A percentile compares a stretch with the other conserved stretches of the same genome.
Evolutionary conservation across 2,888 invertebrate species (phyloP).

Genomic region (Ditula angustiorana): DNA sequence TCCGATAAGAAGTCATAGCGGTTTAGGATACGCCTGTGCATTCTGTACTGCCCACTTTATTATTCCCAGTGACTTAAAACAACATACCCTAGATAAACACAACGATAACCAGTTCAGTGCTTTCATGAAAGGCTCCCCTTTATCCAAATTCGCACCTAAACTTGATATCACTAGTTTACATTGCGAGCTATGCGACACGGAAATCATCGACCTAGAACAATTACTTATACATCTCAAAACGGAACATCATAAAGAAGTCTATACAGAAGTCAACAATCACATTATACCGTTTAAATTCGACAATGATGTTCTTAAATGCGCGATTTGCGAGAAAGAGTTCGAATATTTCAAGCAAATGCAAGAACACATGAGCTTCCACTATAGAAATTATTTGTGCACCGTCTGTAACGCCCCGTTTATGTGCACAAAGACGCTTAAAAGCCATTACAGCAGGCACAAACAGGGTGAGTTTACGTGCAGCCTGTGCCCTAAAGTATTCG

Average conservation of each 20-base stretch:
- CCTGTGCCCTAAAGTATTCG: slow-evolving; percentile 17
- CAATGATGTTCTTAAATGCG: slow-evolving; percentile 51
- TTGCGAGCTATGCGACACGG: slow-evolving; percentile 49
- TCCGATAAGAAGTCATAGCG: slow-evolving; percentile 57
- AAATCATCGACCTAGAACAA: slow-evolving; percentile 48
- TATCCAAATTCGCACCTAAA: slow-evolving; percentile 54
- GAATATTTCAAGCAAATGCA: slow-evolving; percentile 50
- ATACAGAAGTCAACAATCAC: slow-evolving; percentile 55
- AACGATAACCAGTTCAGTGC: slow-evolving; percentile 47
- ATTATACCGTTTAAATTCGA: slow-evolving; percentile 59
- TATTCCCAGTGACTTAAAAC: slow-evolving; percentile 58
- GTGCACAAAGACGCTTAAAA: background rate
- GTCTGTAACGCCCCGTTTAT: slow-evolving; percentile 52
- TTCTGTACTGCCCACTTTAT: slow-evolving; percentile 56
- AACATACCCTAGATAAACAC: slow-evolving; percentile 57
- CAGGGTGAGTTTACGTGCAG: slow-evolving; percentile 8
- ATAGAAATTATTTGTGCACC: slow-evolving; percentile 60
- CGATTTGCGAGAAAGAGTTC: slow-evolving; percentile 52
- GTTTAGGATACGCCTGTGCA: slow-evolving; percentile 59
- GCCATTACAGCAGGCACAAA: background rate
- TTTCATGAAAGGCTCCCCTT: slow-evolving; percentile 51
- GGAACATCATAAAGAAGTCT: slow-evolving; percentile 50
- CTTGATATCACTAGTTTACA: slow-evolving; percentile 61
- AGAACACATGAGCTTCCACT: slow-evolving; percentile 64
- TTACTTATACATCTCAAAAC: slow-evolving; percentile 49